Percentiles rank a stretch among this genome's conserved stretches.
These are phyloP conservation scores for Ciconia nigra DNA, from an alignment of 2,797 vertebrate genomes.

Conservation along the genomic window DNA sequence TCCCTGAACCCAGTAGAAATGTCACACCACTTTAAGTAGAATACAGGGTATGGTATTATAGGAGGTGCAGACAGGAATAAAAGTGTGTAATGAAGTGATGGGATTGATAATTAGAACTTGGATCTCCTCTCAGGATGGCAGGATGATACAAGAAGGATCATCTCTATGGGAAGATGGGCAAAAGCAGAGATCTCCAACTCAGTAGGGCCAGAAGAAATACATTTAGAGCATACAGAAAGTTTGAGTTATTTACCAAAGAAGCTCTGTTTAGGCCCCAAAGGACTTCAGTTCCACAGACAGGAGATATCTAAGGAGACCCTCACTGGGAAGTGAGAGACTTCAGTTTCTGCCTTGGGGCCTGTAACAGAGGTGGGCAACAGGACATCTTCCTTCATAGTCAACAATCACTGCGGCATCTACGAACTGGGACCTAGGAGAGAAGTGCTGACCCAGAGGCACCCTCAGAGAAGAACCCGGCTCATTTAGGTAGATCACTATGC, in stretches of 20 bases:
- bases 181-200: background rate
- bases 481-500: background rate
- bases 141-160: background rate
- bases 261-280: background rate
- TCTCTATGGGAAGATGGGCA: background rate
- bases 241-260: background rate
- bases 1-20: background rate
- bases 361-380: background rate
- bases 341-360: background rate
- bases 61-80: background rate
- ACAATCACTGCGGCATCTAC: rapidly evolving
- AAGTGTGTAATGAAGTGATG: background rate
- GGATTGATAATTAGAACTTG: background rate
- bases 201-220: background rate
- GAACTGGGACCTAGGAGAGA: background rate
- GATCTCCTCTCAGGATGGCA: background rate
- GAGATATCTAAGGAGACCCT: background rate
- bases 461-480: background rate
- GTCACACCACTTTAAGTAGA: background rate
- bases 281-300: background rate
- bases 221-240: background rate
- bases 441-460: background rate
- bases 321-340: background rate
- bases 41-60: background rate
- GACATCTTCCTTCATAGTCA: background rate